phyloP scores from a whole-genome alignment of 1,140 invertebrate genomes.

The Tribolium castaneum region DNA sequence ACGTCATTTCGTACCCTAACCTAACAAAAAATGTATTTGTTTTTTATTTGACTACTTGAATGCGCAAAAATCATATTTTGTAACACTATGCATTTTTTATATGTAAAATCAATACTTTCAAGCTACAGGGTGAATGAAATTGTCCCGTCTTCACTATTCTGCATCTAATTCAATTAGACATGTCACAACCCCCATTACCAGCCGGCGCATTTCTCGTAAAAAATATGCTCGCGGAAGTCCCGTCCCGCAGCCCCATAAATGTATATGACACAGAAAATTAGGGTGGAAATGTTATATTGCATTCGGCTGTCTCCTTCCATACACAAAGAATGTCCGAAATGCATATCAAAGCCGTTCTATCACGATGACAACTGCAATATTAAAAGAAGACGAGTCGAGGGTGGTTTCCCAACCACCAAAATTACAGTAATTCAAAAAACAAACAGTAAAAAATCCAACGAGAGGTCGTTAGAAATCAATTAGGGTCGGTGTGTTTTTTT shows the following conservation, averaged over 20 bases:
- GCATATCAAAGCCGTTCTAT: slow-evolving; percentile 26
- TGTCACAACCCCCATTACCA: neutral
- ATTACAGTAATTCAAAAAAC: slow-evolving; percentile 16
- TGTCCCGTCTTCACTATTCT: neutral
- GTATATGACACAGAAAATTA: slow-evolving; percentile 34
- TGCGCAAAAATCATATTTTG: too few relatives aligned
- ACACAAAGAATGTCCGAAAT: slow-evolving; percentile 35
- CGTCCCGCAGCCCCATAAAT: neutral
- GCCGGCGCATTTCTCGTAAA: neutral
- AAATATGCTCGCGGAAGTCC: neutral
- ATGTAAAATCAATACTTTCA: too few relatives aligned
- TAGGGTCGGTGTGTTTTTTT: neutral
- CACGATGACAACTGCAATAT: slow-evolving; percentile 15
- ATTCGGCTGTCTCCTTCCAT: slow-evolving; percentile 22
- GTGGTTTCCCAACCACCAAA: neutral
- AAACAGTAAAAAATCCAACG: neutral
- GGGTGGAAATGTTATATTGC: slow-evolving; percentile 27
- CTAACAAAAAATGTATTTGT: too few relatives aligned
- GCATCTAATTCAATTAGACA: neutral
- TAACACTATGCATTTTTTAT: too few relatives aligned
- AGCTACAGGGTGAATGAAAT: neutral
- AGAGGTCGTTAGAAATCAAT: slow-evolving; percentile 38
- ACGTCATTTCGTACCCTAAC: too few relatives aligned
- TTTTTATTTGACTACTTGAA: too few relatives aligned
- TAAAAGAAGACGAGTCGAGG: slow-evolving; percentile 6